A percentile compares a stretch with the other conserved stretches of the same genome.
These are phyloP conservation scores for Cheirogaleus medius DNA, from an alignment of 2,113 vertebrate species.

Conservation along the genomic window DNA sequence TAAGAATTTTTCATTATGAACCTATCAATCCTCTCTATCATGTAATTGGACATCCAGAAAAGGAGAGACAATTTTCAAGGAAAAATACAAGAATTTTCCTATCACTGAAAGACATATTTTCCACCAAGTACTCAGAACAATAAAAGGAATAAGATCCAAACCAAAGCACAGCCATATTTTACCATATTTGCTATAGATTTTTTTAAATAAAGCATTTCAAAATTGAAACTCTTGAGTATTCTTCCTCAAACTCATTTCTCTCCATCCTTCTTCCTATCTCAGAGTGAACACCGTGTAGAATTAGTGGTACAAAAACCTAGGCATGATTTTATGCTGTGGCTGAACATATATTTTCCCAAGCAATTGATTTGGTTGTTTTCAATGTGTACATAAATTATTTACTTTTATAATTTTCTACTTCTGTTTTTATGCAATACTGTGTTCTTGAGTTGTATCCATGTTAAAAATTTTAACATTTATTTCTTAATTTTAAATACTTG, in stretches of 20 bases:
- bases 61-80: neutral
- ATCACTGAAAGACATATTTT: neutral
- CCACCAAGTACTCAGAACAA: neutral
- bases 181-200: neutral
- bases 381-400: neutral
- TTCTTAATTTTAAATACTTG: slow-evolving; percentile 31
- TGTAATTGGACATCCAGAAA: neutral
- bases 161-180: neutral
- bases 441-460: neutral
- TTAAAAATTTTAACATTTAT: neutral
- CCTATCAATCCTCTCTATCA: neutral
- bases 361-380: neutral
- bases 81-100: neutral
- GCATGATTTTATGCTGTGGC: neutral
- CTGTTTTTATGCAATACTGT: slow-evolving; percentile 13
- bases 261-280: neutral
- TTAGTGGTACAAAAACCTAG: neutral
- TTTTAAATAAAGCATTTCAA: neutral
- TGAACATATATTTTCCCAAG: neutral
- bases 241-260: neutral
- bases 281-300: neutral
- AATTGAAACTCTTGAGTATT: neutral
- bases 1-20: neutral
- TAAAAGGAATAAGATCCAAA: neutral
- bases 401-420: neutral